A percentile compares a stretch with the other conserved stretches of the same genome.
Evolutionary conservation across 2,113 vertebrate species (phyloP).

Genomic region (Coreoperca whiteheadi): DNA sequence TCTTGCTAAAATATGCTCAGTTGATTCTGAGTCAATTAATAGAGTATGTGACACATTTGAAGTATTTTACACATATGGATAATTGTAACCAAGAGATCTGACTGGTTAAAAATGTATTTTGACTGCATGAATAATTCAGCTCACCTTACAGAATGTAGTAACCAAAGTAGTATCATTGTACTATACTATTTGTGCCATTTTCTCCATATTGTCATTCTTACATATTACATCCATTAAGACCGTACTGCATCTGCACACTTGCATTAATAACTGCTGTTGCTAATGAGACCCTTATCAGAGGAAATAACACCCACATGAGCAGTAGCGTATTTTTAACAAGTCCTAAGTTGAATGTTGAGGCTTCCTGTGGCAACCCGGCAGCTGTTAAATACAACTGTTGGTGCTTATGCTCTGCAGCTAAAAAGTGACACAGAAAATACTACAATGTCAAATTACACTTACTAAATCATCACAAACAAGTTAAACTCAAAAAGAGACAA

Average conservation of each 20-base stretch:
- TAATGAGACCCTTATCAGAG: constrained; percentile 3
- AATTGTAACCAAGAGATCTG: not conserved
- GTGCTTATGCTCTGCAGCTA: not conserved
- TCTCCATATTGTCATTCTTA: not conserved
- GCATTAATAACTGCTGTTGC: not conserved
- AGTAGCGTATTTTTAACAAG: not conserved
- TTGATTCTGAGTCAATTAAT: constrained; percentile 1
- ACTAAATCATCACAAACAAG: not conserved
- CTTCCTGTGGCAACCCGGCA: not conserved
- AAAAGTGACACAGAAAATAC: constrained; percentile 1
- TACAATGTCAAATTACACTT: not conserved
- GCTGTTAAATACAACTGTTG: not conserved
- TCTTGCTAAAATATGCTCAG: not conserved
- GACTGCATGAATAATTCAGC: not conserved
- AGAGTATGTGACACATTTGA: not conserved
- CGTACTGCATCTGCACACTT: not conserved
- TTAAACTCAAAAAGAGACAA: not conserved
- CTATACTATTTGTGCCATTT: not conserved
- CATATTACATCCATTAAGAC: not conserved
- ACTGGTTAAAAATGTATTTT: not conserved
- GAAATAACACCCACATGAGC: constrained; percentile 7
- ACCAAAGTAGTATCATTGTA: no score
- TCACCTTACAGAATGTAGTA: no score
- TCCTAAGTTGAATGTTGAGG: not conserved
- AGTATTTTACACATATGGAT: not conserved